These are phyloP conservation scores for Lomographa bimaculata DNA, from an alignment of 2,888 invertebrate genomes.

Conservation along the genomic window DNA sequence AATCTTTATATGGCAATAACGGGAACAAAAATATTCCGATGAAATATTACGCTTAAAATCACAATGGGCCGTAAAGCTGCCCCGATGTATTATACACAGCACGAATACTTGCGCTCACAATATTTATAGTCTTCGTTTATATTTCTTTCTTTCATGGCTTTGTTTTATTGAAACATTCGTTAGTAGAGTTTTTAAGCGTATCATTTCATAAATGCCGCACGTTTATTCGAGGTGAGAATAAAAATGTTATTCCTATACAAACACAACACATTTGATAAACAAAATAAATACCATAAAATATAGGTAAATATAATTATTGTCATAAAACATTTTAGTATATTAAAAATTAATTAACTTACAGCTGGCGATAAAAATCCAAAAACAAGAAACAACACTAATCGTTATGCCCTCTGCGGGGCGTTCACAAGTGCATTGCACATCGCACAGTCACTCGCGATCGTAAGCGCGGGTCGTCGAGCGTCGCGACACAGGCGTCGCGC, in stretches of 20 bases:
- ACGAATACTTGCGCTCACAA: conserved; percentile 8
- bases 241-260: no score
- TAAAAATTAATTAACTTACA: conserved; percentile 24
- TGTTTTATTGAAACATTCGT: no score
- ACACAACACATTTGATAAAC: no score
- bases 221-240: no score
- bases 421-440: conserved; percentile 70
- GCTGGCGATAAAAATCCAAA: conserved; percentile 33
- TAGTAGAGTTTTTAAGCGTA: no score
- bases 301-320: no score
- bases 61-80: conserved; percentile 58
- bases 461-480: conserved; percentile 62
- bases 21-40: conserved; percentile 8
- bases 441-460: conserved; percentile 56
- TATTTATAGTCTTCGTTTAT: no score
- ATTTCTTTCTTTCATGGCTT: conserved; percentile 9
- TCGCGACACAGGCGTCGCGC: conserved; percentile 74
- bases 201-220: no score
- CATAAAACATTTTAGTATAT: no score
- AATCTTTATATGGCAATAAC: conserved; percentile 5
- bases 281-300: no score
- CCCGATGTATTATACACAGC: conserved; percentile 32
- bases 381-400: conserved; percentile 34
- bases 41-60: conserved; percentile 37
- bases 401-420: conserved; percentile 62